phyloP scores from a whole-genome alignment of 2,888 invertebrate genomes.

The Arrhopalites spinosus region DNA sequence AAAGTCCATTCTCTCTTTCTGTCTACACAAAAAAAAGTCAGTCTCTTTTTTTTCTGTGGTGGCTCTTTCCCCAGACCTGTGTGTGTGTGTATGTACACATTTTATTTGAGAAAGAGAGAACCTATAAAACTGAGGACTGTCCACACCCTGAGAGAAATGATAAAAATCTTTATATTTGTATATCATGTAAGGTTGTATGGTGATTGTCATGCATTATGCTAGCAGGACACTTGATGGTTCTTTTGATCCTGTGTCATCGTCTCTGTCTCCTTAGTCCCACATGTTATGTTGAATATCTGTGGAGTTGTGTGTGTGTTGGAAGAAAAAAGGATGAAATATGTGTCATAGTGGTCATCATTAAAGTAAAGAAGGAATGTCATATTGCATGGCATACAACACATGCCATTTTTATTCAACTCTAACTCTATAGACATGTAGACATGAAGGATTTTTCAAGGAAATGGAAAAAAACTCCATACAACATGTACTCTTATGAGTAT shows the following conservation, averaged over 20 bases:
- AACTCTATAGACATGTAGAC: no score
- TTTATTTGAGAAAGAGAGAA: background rate
- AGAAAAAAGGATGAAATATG: no score
- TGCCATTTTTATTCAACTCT: no score
- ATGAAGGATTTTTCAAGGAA: no score
- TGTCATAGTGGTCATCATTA: no score
- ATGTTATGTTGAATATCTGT: background rate
- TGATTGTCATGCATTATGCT: no score
- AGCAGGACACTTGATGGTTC: background rate
- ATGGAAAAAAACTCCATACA: no score
- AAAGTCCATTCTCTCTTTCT: background rate
- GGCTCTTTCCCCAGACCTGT: no score
- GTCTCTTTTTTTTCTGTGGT: no score
- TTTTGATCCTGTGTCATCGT: background rate
- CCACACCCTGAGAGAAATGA: conserved; percentile 26
- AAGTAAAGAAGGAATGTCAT: no score
- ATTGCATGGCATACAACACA: no score
- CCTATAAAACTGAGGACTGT: conserved; percentile 23
- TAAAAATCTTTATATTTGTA: conserved; percentile 22
- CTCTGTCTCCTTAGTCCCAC: background rate
- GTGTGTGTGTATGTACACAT: background rate
- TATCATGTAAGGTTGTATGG: conserved; percentile 14
- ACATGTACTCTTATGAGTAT: no score
- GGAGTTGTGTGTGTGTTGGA: background rate
- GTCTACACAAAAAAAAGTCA: background rate